These are phyloP conservation scores for Cremastobaeus sp. DNA, from an alignment of 2,888 invertebrate species.

Conservation along the genomic window DNA sequence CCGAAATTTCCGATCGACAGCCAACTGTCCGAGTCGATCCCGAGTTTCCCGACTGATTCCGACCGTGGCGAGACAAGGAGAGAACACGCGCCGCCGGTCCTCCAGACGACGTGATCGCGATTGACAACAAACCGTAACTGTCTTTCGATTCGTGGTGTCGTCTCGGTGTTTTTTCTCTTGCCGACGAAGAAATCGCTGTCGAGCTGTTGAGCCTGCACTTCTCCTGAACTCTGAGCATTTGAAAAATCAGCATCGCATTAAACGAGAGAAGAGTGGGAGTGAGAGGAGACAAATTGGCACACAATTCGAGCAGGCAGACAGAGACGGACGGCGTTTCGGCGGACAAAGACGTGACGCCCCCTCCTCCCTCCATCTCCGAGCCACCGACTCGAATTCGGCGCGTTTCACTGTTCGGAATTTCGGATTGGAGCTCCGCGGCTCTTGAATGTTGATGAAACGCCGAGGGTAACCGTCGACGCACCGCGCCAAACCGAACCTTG, in stretches of 20 bases:
- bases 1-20: too few species aligned
- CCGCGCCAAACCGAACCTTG: conserved; percentile 66
- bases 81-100: conserved; percentile 16
- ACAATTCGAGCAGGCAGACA: conserved; percentile 10
- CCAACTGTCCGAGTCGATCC: too few species aligned
- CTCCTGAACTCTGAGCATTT: too few species aligned
- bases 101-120: conserved; percentile 7
- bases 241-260: too few species aligned
- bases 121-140: conserved; percentile 12
- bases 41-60: too few species aligned
- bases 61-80: too few species aligned
- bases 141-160: too few species aligned
- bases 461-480: conserved; percentile 38
- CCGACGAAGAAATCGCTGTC: too few species aligned
- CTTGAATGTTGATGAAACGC: conserved; percentile 6
- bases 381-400: too few species aligned
- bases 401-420: background rate
- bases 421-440: background rate
- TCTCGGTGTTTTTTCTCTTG: too few species aligned
- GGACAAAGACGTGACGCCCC: conserved; percentile 33
- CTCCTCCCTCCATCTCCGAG: conserved; percentile 2
- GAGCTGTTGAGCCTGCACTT: too few species aligned
- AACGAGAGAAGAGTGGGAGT: conserved; percentile 2
- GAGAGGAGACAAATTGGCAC: conserved; percentile 37
- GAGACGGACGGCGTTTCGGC: conserved; percentile 2